Evolutionary conservation across 2,113 vertebrate genomes (phyloP).

Genomic region (Aptenodytes patagonicus): DNA sequence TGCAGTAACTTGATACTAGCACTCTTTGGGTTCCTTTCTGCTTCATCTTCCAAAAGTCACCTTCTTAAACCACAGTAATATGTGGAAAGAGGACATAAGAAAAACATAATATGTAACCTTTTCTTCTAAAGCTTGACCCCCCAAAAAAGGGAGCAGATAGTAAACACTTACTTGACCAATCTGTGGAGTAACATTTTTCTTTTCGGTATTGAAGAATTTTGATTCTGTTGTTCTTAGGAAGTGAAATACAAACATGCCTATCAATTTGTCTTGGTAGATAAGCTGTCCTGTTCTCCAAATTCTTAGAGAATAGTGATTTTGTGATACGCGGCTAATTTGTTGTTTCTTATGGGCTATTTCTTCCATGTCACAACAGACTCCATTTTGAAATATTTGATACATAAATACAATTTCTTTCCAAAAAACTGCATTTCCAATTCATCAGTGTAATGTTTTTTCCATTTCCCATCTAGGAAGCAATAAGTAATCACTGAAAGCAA

Average conservation of each 20-base stretch:
- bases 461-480: neutral
- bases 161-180: neutral
- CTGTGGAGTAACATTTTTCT: neutral
- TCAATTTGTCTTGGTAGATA: neutral
- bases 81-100: neutral
- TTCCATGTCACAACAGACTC: neutral
- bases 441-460: neutral
- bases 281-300: fast-evolving
- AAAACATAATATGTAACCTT: fast-evolving
- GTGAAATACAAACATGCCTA: neutral
- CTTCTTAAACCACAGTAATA: neutral
- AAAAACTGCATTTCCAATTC: neutral
- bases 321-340: neutral
- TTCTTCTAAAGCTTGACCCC: neutral
- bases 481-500: neutral
- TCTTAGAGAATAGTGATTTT: neutral
- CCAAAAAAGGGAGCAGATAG: neutral
- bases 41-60: neutral
- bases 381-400: neutral
- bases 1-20: neutral
- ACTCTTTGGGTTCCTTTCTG: neutral
- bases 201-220: neutral
- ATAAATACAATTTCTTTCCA: neutral
- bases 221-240: neutral
- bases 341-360: neutral